Evolutionary conservation across 2,888 invertebrate genomes (phyloP).

Genomic region (Apodemia hepburni): DNA sequence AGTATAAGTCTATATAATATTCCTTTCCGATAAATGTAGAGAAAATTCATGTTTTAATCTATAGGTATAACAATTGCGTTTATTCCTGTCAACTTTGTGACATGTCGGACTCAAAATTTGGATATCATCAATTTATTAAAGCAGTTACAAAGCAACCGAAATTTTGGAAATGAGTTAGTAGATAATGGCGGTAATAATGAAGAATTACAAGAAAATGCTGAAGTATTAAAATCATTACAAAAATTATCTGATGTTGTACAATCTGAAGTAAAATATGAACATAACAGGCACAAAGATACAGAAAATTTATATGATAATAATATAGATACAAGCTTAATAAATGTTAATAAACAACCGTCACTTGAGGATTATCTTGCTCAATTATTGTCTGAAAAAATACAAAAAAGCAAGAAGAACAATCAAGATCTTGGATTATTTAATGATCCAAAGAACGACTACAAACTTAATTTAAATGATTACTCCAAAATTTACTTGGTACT

Average conservation of each 20-base stretch:
- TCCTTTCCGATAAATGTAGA: no score
- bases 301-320: not conserved
- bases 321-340: not conserved
- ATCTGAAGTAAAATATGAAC: not conserved
- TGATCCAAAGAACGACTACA: conserved; percentile 16
- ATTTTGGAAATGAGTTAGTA: not conserved
- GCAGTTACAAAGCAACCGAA: not conserved
- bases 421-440: not conserved
- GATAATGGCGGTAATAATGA: not conserved
- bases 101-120: not conserved
- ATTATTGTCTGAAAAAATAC: not conserved
- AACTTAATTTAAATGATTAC: conserved; percentile 37
- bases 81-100: not conserved
- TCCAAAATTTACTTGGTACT: conserved; percentile 53
- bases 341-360: not conserved
- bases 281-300: not conserved
- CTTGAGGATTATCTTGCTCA: conserved; percentile 6
- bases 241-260: not conserved
- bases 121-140: not conserved
- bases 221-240: not conserved
- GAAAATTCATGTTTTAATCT: conserved; percentile 1
- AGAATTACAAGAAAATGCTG: not conserved
- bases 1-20: no score
- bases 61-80: not conserved
- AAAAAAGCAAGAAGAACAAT: not conserved